These are phyloP conservation scores for Artibeus jamaicensis DNA, from an alignment of 2,797 vertebrate species.

Conservation along the genomic window DNA sequence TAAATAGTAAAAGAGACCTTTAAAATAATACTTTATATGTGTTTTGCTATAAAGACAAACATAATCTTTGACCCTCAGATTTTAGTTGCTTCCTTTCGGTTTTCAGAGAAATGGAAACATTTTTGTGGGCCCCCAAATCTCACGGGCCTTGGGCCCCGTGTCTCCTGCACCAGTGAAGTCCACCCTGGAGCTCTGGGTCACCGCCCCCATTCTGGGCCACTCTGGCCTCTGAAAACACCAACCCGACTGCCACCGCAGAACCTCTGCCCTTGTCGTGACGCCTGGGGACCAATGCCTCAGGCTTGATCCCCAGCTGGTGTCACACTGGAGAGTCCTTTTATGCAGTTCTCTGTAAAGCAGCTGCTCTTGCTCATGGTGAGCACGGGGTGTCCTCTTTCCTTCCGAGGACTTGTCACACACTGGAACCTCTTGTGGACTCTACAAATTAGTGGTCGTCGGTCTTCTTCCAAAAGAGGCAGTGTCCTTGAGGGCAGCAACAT, in stretches of 20 bases:
- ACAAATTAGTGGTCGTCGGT: background rate
- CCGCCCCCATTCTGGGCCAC: background rate
- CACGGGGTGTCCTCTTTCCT: background rate
- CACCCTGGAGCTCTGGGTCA: background rate
- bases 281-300: background rate
- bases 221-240: background rate
- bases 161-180: background rate
- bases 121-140: background rate
- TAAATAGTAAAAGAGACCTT: no score
- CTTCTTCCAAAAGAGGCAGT: background rate
- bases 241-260: background rate
- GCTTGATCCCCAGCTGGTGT: no score
- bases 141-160: rapidly evolving
- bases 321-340: no score
- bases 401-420: background rate
- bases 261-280: background rate
- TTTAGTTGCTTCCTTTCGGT: background rate
- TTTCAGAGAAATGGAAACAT: background rate
- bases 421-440: background rate
- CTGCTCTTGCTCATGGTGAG: background rate
- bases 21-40: background rate
- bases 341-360: background rate
- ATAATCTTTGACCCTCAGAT: background rate
- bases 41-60: background rate
- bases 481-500: background rate